phyloP scores from a whole-genome alignment of 2,113 vertebrate species.

The Sus scrofa region DNA sequence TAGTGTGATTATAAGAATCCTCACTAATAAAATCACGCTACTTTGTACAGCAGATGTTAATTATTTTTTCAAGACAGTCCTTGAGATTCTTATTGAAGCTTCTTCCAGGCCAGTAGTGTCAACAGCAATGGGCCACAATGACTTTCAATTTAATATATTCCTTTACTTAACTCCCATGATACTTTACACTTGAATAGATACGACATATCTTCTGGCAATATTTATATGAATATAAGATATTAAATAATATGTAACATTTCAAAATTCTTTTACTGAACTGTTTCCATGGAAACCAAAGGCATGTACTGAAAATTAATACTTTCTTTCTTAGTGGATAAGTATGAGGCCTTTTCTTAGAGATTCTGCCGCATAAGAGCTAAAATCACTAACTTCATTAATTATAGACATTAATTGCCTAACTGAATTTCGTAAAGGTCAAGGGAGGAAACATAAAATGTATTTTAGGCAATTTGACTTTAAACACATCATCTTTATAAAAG shows the following conservation, averaged over 20 bases:
- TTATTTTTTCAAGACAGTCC: constrained; percentile 46
- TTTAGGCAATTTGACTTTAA: constrained; percentile 65
- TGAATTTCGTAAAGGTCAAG: constrained; percentile 64
- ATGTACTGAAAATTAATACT: constrained; percentile 81
- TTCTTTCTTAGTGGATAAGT: not conserved
- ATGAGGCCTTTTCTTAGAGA: constrained; percentile 63
- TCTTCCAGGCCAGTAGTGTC: constrained; percentile 76
- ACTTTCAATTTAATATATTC: constrained; percentile 84
- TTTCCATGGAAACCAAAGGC: constrained; percentile 86
- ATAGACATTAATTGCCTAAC: constrained; percentile 56
- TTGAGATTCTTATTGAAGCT: constrained; percentile 73
- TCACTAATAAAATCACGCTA: constrained; percentile 34
- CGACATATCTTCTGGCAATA: constrained; percentile 85
- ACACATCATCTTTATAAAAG: constrained; percentile 50
- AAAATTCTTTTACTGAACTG: constrained; percentile 81
- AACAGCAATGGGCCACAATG: constrained; percentile 76
- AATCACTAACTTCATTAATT: constrained; percentile 70
- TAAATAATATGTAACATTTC: constrained; percentile 87
- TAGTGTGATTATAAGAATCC: not conserved
- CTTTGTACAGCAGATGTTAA: not conserved
- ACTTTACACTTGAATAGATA: constrained; percentile 83
- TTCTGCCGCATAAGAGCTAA: constrained; percentile 34
- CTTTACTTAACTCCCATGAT: constrained; percentile 80
- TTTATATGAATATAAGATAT: constrained; percentile 86
- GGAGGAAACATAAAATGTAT: constrained; percentile 59